Base-by-base conservation (phyloP, 1,140 invertebrate species). In the Drosophila sechellia region DNA sequence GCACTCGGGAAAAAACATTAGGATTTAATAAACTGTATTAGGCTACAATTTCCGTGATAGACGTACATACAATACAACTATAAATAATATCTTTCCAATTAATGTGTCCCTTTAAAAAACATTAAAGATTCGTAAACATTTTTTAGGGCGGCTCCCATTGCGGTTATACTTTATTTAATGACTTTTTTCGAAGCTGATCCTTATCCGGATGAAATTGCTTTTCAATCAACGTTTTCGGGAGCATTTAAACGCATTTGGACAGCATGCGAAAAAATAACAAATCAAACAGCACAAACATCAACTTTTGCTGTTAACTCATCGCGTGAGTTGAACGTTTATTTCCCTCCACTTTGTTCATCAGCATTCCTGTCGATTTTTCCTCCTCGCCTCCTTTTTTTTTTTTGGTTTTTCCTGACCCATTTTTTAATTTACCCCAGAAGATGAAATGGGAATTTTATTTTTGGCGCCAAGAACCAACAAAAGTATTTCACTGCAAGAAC, bases 381-480 rank as follows among this genome's bases (percentile, higher is more conserved):
- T 39, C 13, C 11, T 39, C 12, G 5, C 4, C 4, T 12, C 12
- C 12, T 4, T 13, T 13, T 39, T 39, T 37, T 39, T 13, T 13
- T 39, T 11, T 15, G 5, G 5, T 10, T 15, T 35, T 56, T 35
- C 45, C 57, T 86, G 80, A 84, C 74, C 83, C 65, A 85, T 86
- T 86, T 86, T 83, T 86, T 85, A 86, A 85, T 85, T 86, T 86
- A 76, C 70, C 74, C 46, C 39, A 46, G 57, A 75, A 75, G 59
- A 80, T 85, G 65, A 86, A 86, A 86, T 86, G 77, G 79, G 79
- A 87, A 79, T 79, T 86, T 86, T 68, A 60, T 77, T 77, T 84
- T 84, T 72, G 60, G 63, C 69, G 45, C 35, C 45, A 25, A 43
- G 20, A 72, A 59, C 55, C 57, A 72, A 54, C 72, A 69, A 64